Evolutionary conservation across 2,797 vertebrate species (phyloP).

Genomic region (Naso thynnoides): DNA sequence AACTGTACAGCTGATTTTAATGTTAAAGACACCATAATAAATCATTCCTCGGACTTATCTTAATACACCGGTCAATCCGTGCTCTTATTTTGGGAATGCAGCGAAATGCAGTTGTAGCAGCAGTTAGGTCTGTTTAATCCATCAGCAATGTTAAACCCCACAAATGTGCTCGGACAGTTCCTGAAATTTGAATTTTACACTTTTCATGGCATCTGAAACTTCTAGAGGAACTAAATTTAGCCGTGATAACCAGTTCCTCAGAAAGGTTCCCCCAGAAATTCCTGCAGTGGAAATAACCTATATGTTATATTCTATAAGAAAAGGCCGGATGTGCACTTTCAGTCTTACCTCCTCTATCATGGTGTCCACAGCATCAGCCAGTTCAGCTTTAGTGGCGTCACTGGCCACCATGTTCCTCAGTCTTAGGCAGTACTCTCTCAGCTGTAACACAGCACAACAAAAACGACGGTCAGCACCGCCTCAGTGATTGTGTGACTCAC

Average conservation of each 20-base stretch:
- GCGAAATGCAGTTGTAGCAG: too few relatives aligned
- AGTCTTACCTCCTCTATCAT: slow-evolving; percentile 97
- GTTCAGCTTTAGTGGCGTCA: slow-evolving; percentile 87
- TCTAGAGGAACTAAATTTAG: not conserved
- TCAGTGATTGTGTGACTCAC: not conserved
- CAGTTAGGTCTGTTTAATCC: too few relatives aligned
- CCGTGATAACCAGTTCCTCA: not conserved
- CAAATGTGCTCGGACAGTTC: too few relatives aligned
- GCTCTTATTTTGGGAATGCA: too few relatives aligned
- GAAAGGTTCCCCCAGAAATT: not conserved
- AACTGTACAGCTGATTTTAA: too few relatives aligned
- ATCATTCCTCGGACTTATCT: too few relatives aligned
- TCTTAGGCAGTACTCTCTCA: slow-evolving; percentile 96
- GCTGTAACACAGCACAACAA: slow-evolving; percentile 78
- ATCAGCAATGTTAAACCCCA: too few relatives aligned
- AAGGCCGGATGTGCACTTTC: not conserved
- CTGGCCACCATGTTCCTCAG: slow-evolving; percentile 94
- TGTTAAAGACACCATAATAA: too few relatives aligned
- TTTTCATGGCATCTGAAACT: too few relatives aligned
- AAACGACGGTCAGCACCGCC: slow-evolving; percentile 1
- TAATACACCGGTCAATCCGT: too few relatives aligned
- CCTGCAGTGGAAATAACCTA: not conserved
- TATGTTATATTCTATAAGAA: not conserved
- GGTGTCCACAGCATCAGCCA: slow-evolving; percentile 87
- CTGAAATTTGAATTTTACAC: too few relatives aligned